These are phyloP conservation scores for Scrobipalpa costella DNA, from an alignment of 2,888 invertebrate species.

Conservation along the genomic window DNA sequence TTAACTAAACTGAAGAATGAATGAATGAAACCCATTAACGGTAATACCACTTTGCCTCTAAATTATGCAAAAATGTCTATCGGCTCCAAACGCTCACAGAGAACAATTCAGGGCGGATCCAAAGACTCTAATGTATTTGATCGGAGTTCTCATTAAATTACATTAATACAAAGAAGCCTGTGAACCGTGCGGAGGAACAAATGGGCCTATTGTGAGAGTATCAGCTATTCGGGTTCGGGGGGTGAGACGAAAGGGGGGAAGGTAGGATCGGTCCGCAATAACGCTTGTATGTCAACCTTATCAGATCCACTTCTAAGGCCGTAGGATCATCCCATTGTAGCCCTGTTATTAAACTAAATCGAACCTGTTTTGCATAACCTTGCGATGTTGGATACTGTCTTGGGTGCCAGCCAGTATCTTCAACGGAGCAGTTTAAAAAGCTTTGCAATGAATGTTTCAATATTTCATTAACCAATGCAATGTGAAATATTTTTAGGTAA, in stretches of 20 bases:
- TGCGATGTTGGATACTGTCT: no score
- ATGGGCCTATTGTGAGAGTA: constrained; percentile 41
- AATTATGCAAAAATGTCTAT: constrained; percentile 13
- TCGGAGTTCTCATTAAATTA: constrained; percentile 23
- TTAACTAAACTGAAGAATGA: not conserved
- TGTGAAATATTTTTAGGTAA: no score
- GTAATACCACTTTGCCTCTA: not conserved
- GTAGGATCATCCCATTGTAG: not conserved
- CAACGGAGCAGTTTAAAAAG: no score
- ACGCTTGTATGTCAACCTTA: constrained; percentile 24
- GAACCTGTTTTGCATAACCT: not conserved
- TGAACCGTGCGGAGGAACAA: constrained; percentile 26
- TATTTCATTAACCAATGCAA: not conserved
- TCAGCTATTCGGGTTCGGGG: constrained; percentile 43
- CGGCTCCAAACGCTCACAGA: constrained; percentile 3
- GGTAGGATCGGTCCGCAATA: constrained; percentile 2
- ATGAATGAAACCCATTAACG: not conserved
- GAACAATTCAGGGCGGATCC: not conserved
- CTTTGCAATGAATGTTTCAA: no score
- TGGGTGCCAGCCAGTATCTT: no score
- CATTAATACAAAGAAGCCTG: constrained; percentile 28
- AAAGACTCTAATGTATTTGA: constrained; percentile 20
- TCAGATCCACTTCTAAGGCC: constrained; percentile 25
- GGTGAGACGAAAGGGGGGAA: not conserved
- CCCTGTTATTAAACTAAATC: not conserved